Base-by-base conservation (phyloP, 1,140 invertebrate genomes). In the Ceratosolen fusciceps region DNA sequence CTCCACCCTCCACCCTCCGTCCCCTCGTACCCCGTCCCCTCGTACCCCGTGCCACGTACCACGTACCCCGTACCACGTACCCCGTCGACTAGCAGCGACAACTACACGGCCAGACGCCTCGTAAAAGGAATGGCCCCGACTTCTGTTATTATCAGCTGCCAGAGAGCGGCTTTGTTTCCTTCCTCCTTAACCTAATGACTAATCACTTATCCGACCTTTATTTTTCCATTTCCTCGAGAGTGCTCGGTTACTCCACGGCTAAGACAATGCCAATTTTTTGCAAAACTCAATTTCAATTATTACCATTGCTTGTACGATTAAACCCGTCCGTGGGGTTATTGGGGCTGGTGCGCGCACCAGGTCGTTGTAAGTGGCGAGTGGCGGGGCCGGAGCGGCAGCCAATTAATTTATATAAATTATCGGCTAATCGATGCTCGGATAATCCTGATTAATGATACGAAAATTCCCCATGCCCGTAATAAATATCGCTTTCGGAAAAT, bases 91-190 rank as follows among this genome's bases (percentile, higher is more conserved):
- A n/a, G n/a, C n/a, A n/a, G n/a, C n/a, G 14, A 1, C 12, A 10
- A 67, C 31, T 14, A 19, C 67, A 70, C 12, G 65, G 16, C 67
- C 67, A 49, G 67, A 70, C 49, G 39, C 31, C 67, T 70, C 65
- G 65, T 70, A 19, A 70, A 70, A 70, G 21, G 37, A 65, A 37
- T 65, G 5, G 31, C 31, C 37, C 60, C 34, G n/a, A 65, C 60
- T 9, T 65, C 16, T 2, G 31, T 9, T 4, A 37, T 65, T 37
- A 65, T 65, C 60, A 37, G 60, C n/a, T n/a, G 19, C 60, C 2
- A 65, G 31, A 37, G 26, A 65, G 31, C 19, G 26, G 16, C 7
- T 37, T 65, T 37, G 10, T 49, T 70, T 29, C 29, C 24, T 43
- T n/a, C 0, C 49, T 49, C 9, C 39, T n/a, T 19, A n/a, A 9